A percentile compares a stretch with the other conserved stretches of the same genome.
phyloP scores from a whole-genome alignment of 2,797 vertebrate genomes.

The Sebastes hubbsi region DNA sequence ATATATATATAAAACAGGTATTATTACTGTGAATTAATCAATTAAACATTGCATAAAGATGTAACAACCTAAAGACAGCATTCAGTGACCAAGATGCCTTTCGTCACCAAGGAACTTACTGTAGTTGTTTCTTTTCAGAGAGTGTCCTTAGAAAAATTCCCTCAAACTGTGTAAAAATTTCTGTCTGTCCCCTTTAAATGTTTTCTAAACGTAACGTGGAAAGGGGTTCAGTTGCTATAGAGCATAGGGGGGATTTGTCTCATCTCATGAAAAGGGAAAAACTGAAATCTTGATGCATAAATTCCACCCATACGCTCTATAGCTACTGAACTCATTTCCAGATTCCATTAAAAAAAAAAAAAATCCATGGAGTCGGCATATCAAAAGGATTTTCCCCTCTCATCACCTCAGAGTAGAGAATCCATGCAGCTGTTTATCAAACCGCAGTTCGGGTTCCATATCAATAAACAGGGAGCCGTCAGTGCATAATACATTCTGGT shows the following conservation, averaged over 20 bases:
- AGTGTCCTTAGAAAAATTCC: neutral
- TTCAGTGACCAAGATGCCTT: conserved; percentile 19
- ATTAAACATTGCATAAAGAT: neutral
- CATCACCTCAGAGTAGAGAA: conserved; percentile 56
- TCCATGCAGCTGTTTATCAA: conserved; percentile 60
- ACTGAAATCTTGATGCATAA: neutral
- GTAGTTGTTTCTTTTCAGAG: conserved; percentile 41
- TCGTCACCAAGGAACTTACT: conserved; percentile 34
- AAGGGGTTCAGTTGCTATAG: neutral
- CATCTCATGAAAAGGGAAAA: conserved; percentile 32
- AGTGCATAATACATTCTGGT: conserved; percentile 44
- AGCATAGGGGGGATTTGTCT: neutral
- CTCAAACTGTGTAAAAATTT: conserved; percentile 39
- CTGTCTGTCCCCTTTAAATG: conserved; percentile 6
- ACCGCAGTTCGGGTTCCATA: conserved; percentile 37
- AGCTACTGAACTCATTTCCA: conserved; percentile 58
- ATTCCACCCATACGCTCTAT: conserved; percentile 18
- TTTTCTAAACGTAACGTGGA: neutral
- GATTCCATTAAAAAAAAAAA: conserved; percentile 55
- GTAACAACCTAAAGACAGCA: conserved; percentile 21
- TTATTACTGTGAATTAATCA: too few species aligned
- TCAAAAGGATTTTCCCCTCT: conserved; percentile 61
- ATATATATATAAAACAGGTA: too few species aligned
- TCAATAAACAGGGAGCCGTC: conserved; percentile 48
- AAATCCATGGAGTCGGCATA: conserved; percentile 51